Base-by-base conservation (phyloP, 2,888 invertebrate genomes). In the Uropetala carovei region DNA sequence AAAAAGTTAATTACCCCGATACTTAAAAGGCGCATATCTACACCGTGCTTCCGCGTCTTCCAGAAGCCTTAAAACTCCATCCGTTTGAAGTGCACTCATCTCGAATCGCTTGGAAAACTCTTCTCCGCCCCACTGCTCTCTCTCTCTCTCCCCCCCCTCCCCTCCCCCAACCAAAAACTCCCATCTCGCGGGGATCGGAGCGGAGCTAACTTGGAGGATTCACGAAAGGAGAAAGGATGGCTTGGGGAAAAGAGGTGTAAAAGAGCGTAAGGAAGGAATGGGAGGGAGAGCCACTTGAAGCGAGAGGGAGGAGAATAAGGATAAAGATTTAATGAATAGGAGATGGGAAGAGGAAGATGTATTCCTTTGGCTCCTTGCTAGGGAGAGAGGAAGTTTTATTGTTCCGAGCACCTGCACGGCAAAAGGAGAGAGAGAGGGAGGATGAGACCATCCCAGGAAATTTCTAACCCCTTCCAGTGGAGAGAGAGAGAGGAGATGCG, bases 1-100 rank as follows among this genome's bases (percentile, higher is more conserved):
- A 68, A 68, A 68, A 11, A 68, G 68, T 68, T 68, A 68, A 68
- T 68, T n/a, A 68, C 68, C 43, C n/a, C n/a, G 68, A 68, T 68
- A 68, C 68, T 68, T 68, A 68, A 68, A 18, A 68, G 68, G 68
- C n/a, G 68, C n/a, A 68, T n/a, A 68, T n/a, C 68, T n/a, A 68
- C 68, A n/a, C 68, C n/a, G n/a, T n/a, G n/a, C 68, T 68, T 3
- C n/a, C 68, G 8, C 7, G 7, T 68, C 68, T 68, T 68, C 68
- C n/a, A n/a, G 22, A 11, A 18, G 68, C 68, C 11, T 68, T 22
- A n/a, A 68, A 64, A 68, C 18, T 68, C 68, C 68, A 68, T 68
- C n/a, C 22, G n/a, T 68, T 68, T 68, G 68, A 68, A 68, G 68
- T 68, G 68, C 68, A 64, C 14, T 64, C 64, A 7, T n/a, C 18